Evolutionary conservation across 2,888 invertebrate species (phyloP), one percentile per base, ranked within the genome.

Genomic region (Mylabris sibirica): DNA sequence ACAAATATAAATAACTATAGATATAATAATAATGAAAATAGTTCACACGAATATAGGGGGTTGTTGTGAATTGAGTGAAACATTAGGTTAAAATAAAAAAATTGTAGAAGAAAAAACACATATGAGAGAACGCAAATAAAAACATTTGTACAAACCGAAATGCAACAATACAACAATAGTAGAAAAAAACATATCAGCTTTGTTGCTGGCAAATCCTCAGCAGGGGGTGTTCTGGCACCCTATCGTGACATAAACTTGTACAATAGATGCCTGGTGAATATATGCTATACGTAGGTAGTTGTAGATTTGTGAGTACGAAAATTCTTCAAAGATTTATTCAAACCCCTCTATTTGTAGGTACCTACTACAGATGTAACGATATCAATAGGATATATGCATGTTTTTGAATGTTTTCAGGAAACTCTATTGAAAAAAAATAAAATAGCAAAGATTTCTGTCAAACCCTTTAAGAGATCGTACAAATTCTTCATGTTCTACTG

Each of bases 111-210:
- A n/a, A n/a, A n/a, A n/a, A n/a, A n/a, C n/a, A n/a, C n/a, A n/a
- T n/a, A n/a, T n/a, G n/a, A n/a, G n/a, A n/a, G n/a, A n/a, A n/a
- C n/a, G n/a, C n/a, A 34, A 30, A 60, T 35, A 60, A n/a, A 60
- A 60, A 60, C 35, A 60, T 60, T 26, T 34, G 59, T 60, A 60
- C 30, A 60, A 59, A 34, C 59, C 26, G n/a, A 60, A 34, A 60
- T 35, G 59, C n/a, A 34, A 34, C 34, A 26, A 34, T 60, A n/a
- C 60, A 60, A 35, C 35, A 35, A 35, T 60, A 60, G 60, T 20
- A 35, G 35, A 41, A 35, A 35, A 30, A 60, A 60, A 60, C 35
- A 60, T 60, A 60, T 35, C 60, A 26, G 34, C 34, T 60, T 35
- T 60, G 60, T 60, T 22, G 35, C 34, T 9, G 60, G 34, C 20